These are phyloP conservation scores for Pandemis cinnamomeana DNA, from an alignment of 2,888 invertebrate genomes.

Conservation along the genomic window DNA sequence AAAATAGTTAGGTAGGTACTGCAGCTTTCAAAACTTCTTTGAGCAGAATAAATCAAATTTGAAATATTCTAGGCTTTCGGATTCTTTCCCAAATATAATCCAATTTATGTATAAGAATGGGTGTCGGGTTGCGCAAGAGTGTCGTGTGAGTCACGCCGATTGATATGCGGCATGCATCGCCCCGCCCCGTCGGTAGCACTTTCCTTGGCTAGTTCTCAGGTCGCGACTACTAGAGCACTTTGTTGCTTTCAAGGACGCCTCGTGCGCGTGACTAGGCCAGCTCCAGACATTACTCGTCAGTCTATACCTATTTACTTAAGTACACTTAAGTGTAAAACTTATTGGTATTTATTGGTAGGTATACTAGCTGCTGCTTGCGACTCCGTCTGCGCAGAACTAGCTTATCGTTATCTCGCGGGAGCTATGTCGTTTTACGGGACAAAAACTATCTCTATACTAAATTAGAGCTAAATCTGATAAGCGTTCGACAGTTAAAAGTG, in stretches of 20 bases:
- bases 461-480: neutral
- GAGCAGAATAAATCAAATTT: neutral
- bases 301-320: neutral
- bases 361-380: too few species aligned
- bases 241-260: conserved; percentile 28
- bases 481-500: too few species aligned
- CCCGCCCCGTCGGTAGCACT: conserved; percentile 49
- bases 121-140: conserved; percentile 45
- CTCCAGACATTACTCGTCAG: neutral
- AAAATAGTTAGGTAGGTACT: too few species aligned
- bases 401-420: too few species aligned
- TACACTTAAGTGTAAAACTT: neutral
- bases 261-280: neutral
- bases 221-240: conserved; percentile 45
- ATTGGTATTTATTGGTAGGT: neutral
- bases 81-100: conserved; percentile 35
- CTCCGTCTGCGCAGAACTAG: too few species aligned
- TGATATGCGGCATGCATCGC: conserved; percentile 50
- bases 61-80: too few species aligned
- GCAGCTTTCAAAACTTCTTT: too few species aligned
- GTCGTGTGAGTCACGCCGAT: conserved; percentile 46
- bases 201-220: conserved; percentile 59
- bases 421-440: too few species aligned
- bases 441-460: too few species aligned
- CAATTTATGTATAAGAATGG: conserved; percentile 51